A percentile compares a stretch with the other conserved stretches of the same genome.
These are phyloP conservation scores for Schizopygopsis malacanthus DNA, from an alignment of 2,797 vertebrate genomes.

Conservation along the genomic window DNA sequence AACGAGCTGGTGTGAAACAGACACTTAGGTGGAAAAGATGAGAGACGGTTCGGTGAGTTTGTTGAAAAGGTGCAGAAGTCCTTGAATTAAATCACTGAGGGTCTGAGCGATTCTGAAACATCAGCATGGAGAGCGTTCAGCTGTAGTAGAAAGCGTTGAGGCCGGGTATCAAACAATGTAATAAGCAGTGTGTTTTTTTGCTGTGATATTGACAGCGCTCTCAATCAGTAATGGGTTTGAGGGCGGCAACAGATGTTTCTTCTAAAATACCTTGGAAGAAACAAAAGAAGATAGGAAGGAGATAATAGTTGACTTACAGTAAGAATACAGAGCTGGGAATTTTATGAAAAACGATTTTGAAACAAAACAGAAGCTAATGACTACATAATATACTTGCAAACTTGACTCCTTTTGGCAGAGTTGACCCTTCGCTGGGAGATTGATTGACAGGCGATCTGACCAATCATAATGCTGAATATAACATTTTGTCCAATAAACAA, in stretches of 20 bases:
- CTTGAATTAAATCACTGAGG: slow-evolving; percentile 56
- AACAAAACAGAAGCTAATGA: neutral
- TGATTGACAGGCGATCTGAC: neutral
- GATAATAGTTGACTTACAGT: neutral
- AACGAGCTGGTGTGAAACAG: slow-evolving; percentile 39
- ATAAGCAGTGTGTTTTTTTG: slow-evolving; percentile 43
- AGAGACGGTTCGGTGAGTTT: slow-evolving; percentile 38
- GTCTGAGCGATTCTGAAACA: slow-evolving; percentile 40
- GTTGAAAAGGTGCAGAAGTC: slow-evolving; percentile 42
- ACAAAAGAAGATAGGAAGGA: neutral
- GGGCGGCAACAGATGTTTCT: slow-evolving; percentile 12
- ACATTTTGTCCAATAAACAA: neutral
- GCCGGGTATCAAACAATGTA: slow-evolving; percentile 40
- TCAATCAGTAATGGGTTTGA: slow-evolving; percentile 41
- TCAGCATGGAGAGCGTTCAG: slow-evolving; percentile 24
- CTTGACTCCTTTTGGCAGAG: neutral
- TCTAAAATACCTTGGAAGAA: slow-evolving; percentile 3
- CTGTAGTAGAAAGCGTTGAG: slow-evolving; percentile 42
- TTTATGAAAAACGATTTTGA: neutral
- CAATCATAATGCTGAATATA: neutral
- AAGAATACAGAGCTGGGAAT: neutral
- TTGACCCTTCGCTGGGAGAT: neutral
- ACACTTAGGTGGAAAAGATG: slow-evolving; percentile 51
- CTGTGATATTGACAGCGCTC: slow-evolving; percentile 50
- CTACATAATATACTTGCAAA: neutral